Evolutionary conservation across 2,888 invertebrate species (phyloP).

Genomic region (Polydrusus pterygomalis): DNA sequence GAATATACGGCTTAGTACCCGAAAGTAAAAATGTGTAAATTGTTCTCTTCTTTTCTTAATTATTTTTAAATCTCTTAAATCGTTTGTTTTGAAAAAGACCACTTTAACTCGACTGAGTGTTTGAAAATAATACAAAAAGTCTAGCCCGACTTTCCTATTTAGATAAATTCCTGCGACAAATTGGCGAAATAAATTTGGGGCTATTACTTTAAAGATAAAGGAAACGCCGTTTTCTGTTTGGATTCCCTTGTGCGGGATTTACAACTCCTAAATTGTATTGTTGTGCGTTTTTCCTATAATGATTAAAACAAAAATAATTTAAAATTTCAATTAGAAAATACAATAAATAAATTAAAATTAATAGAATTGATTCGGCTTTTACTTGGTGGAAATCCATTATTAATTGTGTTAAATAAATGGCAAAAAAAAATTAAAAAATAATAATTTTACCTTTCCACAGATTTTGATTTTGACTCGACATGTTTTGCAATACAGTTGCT

Average conservation of each 20-base stretch:
- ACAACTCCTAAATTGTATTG: constrained; percentile 18
- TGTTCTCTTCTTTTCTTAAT: not conserved
- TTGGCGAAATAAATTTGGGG: constrained; percentile 31
- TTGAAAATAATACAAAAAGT: constrained; percentile 25
- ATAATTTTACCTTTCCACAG: no score
- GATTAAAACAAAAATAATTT: no score
- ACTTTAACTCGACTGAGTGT: constrained; percentile 9
- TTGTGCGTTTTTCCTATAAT: not conserved
- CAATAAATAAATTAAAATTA: no score
- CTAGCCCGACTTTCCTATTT: constrained; percentile 15
- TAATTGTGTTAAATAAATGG: no score
- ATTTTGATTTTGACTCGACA: no score
- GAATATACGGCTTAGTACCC: no score
- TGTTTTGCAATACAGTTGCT: no score
- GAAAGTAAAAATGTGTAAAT: not conserved
- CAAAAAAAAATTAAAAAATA: no score
- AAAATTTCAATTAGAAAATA: no score
- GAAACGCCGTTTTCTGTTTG: constrained; percentile 32
- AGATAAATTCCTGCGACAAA: constrained; percentile 41
- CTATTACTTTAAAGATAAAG: constrained; percentile 48
- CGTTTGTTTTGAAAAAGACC: constrained; percentile 1
- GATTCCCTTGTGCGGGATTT: constrained; percentile 33
- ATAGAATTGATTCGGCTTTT: no score
- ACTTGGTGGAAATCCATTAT: no score
- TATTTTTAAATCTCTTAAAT: constrained; percentile 2